Evolutionary conservation across 2,797 vertebrate species (phyloP), one percentile per base, ranked within the genome.

Genomic region (Coregonus sp.): DNA sequence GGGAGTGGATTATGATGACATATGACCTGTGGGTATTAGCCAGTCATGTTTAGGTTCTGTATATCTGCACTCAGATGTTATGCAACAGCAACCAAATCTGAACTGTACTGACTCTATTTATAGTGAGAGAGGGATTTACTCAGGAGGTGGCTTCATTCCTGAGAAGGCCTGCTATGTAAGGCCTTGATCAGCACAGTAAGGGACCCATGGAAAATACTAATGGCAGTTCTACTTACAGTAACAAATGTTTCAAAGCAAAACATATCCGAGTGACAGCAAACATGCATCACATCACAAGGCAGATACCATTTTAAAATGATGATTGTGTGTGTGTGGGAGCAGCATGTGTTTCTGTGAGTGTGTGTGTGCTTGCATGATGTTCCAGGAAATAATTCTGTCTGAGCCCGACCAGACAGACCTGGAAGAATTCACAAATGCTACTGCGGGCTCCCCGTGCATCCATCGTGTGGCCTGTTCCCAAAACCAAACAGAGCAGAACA

Each of bases 401-500:
- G 87, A 85, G 86, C 83, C 81, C n/a, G 16, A 90, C 77, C 78
- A 82, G 84, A 85, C 84, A 74, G 84, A 78, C 81, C 76, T 81
- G 80, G 83, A 87, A 86, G 86, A 61, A 80, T 80, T 80, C 67
- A 78, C 81, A 79, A 92, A 92, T 91, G 90, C 87, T 82, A 70
- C 84, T 63, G 84, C 70, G 83, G 87, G 82, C 88, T 91, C 89
- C 87, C 86, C 7, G 2, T 82, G 81, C 80, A 78, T 80, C 81
- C 77, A 82, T 82, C 51, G 76, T 68, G 29, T 78, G 83, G 90
- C 86, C 87, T 84, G 89, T 88, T 91, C 91, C 89, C 91, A 91
- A 90, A 94, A 92, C 90, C 90, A 91, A 86, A 90, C 47, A 33
- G 18, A 80, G 79, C 84, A 73, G 75, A 93, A 92, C 92, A 94